These are phyloP conservation scores for Silvanus unidentatus DNA, from an alignment of 2,888 invertebrate species.

Conservation along the genomic window DNA sequence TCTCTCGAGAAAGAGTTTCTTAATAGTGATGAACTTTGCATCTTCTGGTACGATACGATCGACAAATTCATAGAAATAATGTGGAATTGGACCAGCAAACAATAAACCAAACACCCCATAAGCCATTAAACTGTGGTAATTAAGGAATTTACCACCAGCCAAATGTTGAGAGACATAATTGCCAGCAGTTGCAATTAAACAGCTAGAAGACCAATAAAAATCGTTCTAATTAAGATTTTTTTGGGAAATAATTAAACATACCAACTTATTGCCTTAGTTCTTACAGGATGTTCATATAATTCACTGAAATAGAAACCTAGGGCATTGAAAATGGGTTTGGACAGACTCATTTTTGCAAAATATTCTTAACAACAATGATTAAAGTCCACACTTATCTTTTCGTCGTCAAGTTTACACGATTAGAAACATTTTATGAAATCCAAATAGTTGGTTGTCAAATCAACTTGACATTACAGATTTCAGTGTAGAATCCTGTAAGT, in stretches of 20 bases:
- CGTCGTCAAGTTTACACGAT: too few relatives aligned
- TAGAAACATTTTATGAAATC: too few relatives aligned
- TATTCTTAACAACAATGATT: not conserved
- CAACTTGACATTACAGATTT: too few relatives aligned
- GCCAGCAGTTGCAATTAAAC: conserved; percentile 64
- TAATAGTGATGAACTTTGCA: conserved; percentile 45
- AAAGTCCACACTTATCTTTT: not conserved
- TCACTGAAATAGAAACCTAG: conserved; percentile 68
- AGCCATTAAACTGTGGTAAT: conserved; percentile 62
- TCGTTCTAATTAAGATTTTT: conserved; percentile 3
- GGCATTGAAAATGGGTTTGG: conserved; percentile 66
- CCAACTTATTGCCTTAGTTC: conserved; percentile 76
- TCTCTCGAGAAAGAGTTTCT: conserved; percentile 66
- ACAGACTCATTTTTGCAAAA: conserved; percentile 53
- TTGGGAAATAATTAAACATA: conserved; percentile 41
- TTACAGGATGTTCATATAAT: conserved; percentile 67
- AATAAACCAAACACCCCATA: conserved; percentile 71
- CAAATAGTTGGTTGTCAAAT: too few relatives aligned
- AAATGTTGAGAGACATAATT: conserved; percentile 69
- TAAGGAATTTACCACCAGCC: conserved; percentile 57
- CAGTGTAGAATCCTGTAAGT: too few relatives aligned
- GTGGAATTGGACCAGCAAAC: conserved; percentile 76
- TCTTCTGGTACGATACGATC: conserved; percentile 58
- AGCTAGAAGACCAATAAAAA: conserved; percentile 50
- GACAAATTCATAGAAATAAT: conserved; percentile 65